These are phyloP conservation scores for Campopleginae sp. DNA, from an alignment of 2,888 invertebrate species.

Conservation along the genomic window DNA sequence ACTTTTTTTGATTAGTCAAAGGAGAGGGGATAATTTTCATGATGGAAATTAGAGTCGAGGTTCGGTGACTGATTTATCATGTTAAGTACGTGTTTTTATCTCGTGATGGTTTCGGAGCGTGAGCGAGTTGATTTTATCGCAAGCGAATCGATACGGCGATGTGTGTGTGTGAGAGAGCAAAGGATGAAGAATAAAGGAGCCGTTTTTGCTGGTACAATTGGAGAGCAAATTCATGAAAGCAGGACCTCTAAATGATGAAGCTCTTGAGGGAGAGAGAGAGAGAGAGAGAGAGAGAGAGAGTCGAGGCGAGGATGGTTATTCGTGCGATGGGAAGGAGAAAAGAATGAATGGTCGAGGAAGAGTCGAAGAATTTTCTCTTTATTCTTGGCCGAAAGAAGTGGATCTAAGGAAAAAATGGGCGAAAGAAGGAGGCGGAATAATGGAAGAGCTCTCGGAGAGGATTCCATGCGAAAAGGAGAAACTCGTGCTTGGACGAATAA, in stretches of 20 bases:
- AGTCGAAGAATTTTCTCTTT: conserved; percentile 64
- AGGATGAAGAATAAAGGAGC: background rate
- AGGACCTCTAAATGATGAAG: conserved; percentile 60
- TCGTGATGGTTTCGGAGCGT: conserved; percentile 2
- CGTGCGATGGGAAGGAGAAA: conserved; percentile 31
- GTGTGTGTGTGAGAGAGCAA: background rate
- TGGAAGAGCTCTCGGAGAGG: conserved; percentile 53
- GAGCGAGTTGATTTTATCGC: conserved; percentile 7
- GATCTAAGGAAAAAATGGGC: conserved; percentile 50
- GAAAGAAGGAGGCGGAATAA: conserved; percentile 34
- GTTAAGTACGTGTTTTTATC: background rate
- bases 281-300: too few relatives aligned
- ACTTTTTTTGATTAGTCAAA: too few relatives aligned
- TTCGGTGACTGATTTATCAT: too few relatives aligned
- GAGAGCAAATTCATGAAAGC: conserved; percentile 53
- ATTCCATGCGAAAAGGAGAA: conserved; percentile 35
- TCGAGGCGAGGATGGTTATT: conserved; percentile 33
- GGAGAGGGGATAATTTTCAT: too few relatives aligned
- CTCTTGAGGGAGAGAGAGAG: too few relatives aligned
- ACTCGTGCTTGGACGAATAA: background rate
- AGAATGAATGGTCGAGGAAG: conserved; percentile 42
- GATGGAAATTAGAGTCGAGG: too few relatives aligned
- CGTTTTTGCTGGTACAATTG: conserved; percentile 17
- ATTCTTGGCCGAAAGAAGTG: conserved; percentile 64
- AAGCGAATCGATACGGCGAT: background rate